Conservation (phyloP, 2,113 vertebrate species). For the Patagioenas fasciata region DNA sequence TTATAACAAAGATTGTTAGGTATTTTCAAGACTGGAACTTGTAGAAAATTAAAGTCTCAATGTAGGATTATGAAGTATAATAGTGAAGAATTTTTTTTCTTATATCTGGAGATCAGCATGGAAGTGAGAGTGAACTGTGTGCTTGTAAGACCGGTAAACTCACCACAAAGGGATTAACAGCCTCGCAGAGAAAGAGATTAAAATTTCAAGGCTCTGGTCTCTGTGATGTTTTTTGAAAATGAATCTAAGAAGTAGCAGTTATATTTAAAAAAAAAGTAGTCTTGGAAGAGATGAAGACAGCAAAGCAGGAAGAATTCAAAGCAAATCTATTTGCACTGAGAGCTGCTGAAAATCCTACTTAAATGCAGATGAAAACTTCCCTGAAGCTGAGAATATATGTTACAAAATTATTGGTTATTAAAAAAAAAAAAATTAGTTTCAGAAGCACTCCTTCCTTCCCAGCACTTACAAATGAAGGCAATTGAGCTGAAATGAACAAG, state of each 20-base stretch:
- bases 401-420: neutral
- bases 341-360: neutral
- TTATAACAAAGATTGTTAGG: neutral
- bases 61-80: neutral
- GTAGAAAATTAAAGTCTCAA: neutral
- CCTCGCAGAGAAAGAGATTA: neutral
- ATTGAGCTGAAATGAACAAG: neutral
- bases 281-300: neutral
- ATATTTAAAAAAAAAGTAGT: neutral
- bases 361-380: neutral
- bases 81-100: neutral
- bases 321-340: neutral
- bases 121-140: neutral
- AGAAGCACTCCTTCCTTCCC: neutral
- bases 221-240: neutral
- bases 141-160: neutral
- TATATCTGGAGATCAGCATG: neutral
- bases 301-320: neutral
- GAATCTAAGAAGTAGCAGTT: neutral
- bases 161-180: neutral
- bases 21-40: neutral
- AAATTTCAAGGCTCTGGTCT: neutral
- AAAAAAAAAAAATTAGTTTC: neutral
- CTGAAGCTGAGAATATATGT: neutral
- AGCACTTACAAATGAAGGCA: neutral